Base-by-base conservation (phyloP, 2,888 invertebrate genomes). In the Fragum whitleyi region DNA sequence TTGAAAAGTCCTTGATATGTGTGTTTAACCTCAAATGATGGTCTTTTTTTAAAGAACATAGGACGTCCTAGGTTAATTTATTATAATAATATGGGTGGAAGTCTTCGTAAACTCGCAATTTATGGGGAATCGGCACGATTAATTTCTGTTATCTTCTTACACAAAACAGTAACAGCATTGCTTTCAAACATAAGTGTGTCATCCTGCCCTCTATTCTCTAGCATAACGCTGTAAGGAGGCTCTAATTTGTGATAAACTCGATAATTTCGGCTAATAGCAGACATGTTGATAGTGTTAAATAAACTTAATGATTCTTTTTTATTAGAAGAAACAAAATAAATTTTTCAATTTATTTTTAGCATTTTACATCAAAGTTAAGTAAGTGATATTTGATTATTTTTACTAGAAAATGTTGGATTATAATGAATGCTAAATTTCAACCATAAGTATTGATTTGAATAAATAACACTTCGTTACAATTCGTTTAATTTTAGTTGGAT, bases 221-320 rank as follows among this genome's bases (percentile, higher is more conserved):
- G 95, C 87, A 98, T 95, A 82, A 98, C 96, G 94, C 98, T 98
- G 93, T 98, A 98, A 16, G 98, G 97, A 51, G 97, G 96, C 88
- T 96, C 96, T 81, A 97, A 96, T 94, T 98, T 98, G 94, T 98
- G 97, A 91, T 97, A 96, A 89, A 98, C 96, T 90, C 97, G 96
- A 95, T 97, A 98, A 86, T 97, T 96, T 95, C 98, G 98, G 91
- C 97, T 97, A 96, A 98, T 97, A 92, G 98, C 97, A 98, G 98
- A 97, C 98, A 98, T 98, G 69, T 88, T 88, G 51, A 23, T 23
- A 65, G 42, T 16, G 62, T 70, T 39, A 65, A 23, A 36, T 59
- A 32, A 74, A 74, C 5, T 29, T 21, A 11, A 16, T 19, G 47
- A 29, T 36, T 32, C 32, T n/a, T n/a, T n/a, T 57, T 67, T 72